Evolutionary conservation across 2,797 vertebrate genomes (phyloP), one percentile per base, ranked within the genome.

Genomic region (Enteromius thamalakanensis): DNA sequence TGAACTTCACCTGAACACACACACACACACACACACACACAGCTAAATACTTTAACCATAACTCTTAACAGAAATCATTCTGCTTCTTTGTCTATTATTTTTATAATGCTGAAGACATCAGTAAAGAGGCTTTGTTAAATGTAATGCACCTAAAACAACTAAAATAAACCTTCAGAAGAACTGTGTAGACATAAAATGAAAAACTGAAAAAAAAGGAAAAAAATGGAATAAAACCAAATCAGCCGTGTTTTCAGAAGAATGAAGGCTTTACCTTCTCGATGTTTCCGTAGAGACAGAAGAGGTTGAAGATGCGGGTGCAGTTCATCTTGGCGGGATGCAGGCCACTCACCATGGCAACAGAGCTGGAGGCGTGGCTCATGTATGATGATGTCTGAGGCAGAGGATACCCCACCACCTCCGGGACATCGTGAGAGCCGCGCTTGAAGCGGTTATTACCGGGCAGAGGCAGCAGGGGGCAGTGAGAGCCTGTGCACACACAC

Each of bases 281-380:
- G 93, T 99, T 99, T 87, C 98, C 98, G 82, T 99, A 99, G 75
- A 99, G 95, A 91, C 98, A 99, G 93, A 99, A 98, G 65, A 99
- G 93, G 93, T 99, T 99, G 94, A 99, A 99, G 91, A 99, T 96
- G 86, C 96, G 96, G 49, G 96, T 96, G 91, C 98, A 99, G 94
- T 99, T 99, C 97, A 99, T 98, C 93, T 97, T 98, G 86, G 96
- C 92, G 19, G 96, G 95, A 91, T 99, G 97, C 85, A 99, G 95
- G 68, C 97, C 96, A 89, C 97, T 98, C 89, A 99, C 97, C 97
- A 99, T 99, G 88, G 98, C 97, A 70, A 99, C 98, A 2, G 97
- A 98, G 84, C 98, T 97, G 42, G 94, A 89, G 62, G 96, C 94
- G 29, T 97, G 96, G 32, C 96, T 94, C 86, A 96, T 95, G 84